phyloP scores from a whole-genome alignment of 1,140 invertebrate species.

The Sycobia sp. region DNA sequence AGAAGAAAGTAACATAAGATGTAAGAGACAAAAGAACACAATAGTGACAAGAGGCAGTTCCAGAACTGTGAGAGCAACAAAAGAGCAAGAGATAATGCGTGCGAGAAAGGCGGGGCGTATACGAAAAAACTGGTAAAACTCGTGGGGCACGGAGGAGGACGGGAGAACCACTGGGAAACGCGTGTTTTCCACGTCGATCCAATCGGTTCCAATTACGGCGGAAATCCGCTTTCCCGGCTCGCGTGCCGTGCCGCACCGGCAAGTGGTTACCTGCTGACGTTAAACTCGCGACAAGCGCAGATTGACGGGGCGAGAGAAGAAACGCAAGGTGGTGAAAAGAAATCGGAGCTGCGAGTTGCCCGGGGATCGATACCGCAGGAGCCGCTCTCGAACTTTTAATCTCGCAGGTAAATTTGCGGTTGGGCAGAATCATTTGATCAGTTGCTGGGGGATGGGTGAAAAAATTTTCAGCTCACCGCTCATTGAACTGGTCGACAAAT shows the following conservation, averaged over 20 bases:
- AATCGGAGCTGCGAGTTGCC: constrained; percentile 8
- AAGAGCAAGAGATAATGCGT: constrained; percentile 22
- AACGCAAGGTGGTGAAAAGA: no score
- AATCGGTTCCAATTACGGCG: constrained; percentile 44
- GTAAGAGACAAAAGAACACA: not conserved
- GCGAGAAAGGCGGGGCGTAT: constrained; percentile 16
- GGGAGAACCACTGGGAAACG: constrained; percentile 34
- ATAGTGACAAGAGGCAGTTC: not conserved
- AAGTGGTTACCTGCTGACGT: constrained; percentile 35
- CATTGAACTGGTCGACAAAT: no score
- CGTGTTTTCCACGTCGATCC: constrained; percentile 42
- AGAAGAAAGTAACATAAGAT: no score
- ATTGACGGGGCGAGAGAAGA: constrained; percentile 37
- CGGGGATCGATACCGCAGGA: no score
- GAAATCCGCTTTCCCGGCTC: constrained; percentile 39
- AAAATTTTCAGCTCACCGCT: no score
- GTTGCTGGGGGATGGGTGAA: no score
- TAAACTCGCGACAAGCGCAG: constrained; percentile 38
- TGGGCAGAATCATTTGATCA: no score
- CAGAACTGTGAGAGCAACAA: not conserved
- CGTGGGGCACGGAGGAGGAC: no score
- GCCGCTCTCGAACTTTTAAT: no score
- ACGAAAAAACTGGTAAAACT: not conserved
- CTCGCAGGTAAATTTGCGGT: no score
- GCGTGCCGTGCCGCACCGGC: no score